Base-by-base conservation (phyloP, 1,140 invertebrate genomes). In the Drosophila malerkotliana region DNA sequence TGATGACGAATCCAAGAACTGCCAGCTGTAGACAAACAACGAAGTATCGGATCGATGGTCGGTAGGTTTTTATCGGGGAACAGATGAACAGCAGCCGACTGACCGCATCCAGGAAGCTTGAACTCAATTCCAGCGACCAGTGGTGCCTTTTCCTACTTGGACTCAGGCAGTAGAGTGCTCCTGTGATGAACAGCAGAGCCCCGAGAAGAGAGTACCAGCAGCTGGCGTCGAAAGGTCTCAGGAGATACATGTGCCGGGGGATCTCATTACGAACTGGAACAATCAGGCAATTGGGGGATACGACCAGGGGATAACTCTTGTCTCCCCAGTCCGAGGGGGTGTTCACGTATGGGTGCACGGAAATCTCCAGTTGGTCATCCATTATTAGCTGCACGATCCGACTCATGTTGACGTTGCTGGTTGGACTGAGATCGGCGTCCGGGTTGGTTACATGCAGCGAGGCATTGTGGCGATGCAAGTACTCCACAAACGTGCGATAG, bases 261-360 rank as follows among this genome's bases (percentile, higher is more conserved):
- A 89, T 85, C 60, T 82, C 80, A 37, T 91, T 91, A 7, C 73
- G 60, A 14, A 90, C 72, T 0, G 89, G 88, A 5, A 91, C 66
- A 21, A 90, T 90, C 14, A 91, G 30, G 15, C 89, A 91, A 14
- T 84, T 88, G 0, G 30, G 58, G 1, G 79, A 72, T 10, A 79
- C 64, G 10, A 74, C 39, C 45, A 91, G 37, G 1, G 89, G 83
- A 51, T 90, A 90, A 34, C 89, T 90, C 32, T 71, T 83, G 15
- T 80, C 81, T n/a, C 79, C 79, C 28, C 71, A 45, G 0, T 69
- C 5, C 4, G 49, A 47, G 15, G 72, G 51, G 1, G 79, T 72
- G 47, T 68, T 72, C 2, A 79, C 72, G 39, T 90, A 90, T 0
- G 87, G 87, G 57, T 90, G 87, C 55, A 83, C 8, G 0, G 87